phyloP scores from a whole-genome alignment of 2,888 invertebrate genomes.

The Tenthredo livida region DNA sequence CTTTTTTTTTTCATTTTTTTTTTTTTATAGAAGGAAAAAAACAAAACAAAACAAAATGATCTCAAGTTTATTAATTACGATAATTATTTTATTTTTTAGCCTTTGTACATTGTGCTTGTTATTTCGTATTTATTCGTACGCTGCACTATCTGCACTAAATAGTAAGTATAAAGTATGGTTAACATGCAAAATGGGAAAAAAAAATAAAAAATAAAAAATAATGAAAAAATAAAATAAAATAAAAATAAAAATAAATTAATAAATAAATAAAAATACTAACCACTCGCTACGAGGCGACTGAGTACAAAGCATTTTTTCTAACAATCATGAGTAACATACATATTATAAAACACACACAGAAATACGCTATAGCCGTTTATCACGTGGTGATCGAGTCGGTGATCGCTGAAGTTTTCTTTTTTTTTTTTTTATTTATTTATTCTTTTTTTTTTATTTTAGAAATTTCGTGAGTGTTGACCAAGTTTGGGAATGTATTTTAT shows the following conservation, averaged over 20 bases:
- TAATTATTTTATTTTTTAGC: constrained; percentile 68
- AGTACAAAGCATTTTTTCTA: constrained; percentile 72
- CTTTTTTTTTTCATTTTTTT: neutral
- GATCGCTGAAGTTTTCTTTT: neutral
- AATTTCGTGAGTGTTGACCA: constrained; percentile 19
- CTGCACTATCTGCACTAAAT: constrained; percentile 62
- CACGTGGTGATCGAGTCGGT: constrained; percentile 9
- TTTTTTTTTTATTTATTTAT: neutral
- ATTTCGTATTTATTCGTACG: constrained; percentile 74
- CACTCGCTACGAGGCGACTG: constrained; percentile 68
- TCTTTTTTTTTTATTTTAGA: neutral
- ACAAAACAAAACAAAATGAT: constrained; percentile 69
- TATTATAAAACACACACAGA: constrained; percentile 30
- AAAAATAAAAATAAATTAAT: constrained; percentile 57
- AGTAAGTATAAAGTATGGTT: constrained; percentile 56
- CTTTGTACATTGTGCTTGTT: constrained; percentile 75
- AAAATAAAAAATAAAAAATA: constrained; percentile 53
- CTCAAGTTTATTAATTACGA: constrained; percentile 73
- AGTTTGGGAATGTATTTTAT: constrained; percentile 50
- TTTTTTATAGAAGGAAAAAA: constrained; percentile 45
- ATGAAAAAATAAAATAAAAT: constrained; percentile 54
- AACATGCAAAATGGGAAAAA: constrained; percentile 54
- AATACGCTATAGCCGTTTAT: neutral
- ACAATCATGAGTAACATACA: constrained; percentile 58
- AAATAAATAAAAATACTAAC: constrained; percentile 62